Base-by-base conservation (phyloP, 2,113 vertebrate species). In the Poicephalus meyeri region DNA sequence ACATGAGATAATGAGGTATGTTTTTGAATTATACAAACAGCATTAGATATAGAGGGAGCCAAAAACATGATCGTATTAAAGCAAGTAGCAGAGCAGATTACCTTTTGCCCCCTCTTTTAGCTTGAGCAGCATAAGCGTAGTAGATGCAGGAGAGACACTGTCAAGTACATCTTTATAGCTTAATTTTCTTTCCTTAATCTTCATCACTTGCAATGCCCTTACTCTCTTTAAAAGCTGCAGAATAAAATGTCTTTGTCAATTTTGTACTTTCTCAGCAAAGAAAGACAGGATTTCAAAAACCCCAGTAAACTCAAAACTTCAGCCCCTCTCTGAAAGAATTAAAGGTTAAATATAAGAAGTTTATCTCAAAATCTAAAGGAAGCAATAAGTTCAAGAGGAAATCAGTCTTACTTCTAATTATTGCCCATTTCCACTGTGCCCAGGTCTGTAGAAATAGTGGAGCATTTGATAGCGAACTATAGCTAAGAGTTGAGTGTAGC, bases 151-250 rank as follows among this genome's bases (percentile, higher is more conserved):
- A 95, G 93, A 97, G 92, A 96, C 92, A 90, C 91, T 98, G 97
- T 98, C 97, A 98, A 96, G 86, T 96, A 95, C 89, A 97, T 96
- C 92, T 97, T 98, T 97, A 97, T 91, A 94, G 97, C 95, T 98
- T 91, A 89, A 97, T 97, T 98, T 97, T 91, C 71, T 84, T 93
- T 85, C 86, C 70, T 8, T 80, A 86, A 80, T 95, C 82, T 83
- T 80, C 63, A 76, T 74, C 94, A 92, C 88, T 82, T 97, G 72
- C n/a, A 95, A 28, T 95, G 93, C 66, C 96, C 97, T 98, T 97
- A 95, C 79, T 86, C 92, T 91, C 91, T 89, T 89, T 86, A 91
- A 91, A 80, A 88, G 73, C 64, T 86, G 35, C 26, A 79, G 91
- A 94, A 93, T 64, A 80, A 82, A 90, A 96, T 35, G 58, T 37